Conservation (phyloP, 2,113 vertebrate genomes). For the Myrmecophaga tridactyla region DNA sequence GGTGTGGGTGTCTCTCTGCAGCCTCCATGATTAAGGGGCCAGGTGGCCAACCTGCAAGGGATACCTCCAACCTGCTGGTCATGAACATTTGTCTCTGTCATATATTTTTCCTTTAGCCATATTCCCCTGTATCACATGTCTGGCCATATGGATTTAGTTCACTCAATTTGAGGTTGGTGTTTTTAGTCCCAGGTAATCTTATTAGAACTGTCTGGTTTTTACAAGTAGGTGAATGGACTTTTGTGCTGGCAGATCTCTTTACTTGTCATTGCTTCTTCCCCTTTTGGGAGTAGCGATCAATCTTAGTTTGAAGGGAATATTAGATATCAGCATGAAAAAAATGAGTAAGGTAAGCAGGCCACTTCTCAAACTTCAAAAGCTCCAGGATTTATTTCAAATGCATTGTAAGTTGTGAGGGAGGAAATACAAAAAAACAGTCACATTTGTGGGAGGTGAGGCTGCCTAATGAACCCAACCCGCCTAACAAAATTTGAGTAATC, state of each 20-base stretch:
- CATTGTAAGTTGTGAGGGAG: not conserved
- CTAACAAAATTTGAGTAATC: conserved; percentile 15
- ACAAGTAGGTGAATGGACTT: not conserved
- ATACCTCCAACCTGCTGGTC: not conserved
- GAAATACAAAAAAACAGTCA: not conserved
- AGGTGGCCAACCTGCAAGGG: not conserved
- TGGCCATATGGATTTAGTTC: not conserved
- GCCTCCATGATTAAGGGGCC: not conserved
- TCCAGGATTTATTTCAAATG: conserved; percentile 24
- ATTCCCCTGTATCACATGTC: not conserved
- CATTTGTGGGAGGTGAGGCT: not conserved
- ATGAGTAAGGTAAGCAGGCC: not conserved
- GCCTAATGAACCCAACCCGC: not conserved
- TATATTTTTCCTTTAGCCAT: not conserved
- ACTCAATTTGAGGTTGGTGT: not conserved
- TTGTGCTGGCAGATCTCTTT: not conserved
- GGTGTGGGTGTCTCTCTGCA: no score
- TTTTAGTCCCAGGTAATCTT: conserved; percentile 17
- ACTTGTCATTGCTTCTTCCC: not conserved
- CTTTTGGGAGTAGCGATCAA: not conserved
- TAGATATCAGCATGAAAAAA: conserved; percentile 5
- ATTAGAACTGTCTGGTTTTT: not conserved
- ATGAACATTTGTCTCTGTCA: not conserved
- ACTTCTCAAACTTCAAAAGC: conserved; percentile 16
- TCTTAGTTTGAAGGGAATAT: conserved; percentile 31